A percentile compares a stretch with the other conserved stretches of the same genome.
Conservation (phyloP, 2,797 vertebrate genomes). For the Scomberomorus guttatus region DNA sequence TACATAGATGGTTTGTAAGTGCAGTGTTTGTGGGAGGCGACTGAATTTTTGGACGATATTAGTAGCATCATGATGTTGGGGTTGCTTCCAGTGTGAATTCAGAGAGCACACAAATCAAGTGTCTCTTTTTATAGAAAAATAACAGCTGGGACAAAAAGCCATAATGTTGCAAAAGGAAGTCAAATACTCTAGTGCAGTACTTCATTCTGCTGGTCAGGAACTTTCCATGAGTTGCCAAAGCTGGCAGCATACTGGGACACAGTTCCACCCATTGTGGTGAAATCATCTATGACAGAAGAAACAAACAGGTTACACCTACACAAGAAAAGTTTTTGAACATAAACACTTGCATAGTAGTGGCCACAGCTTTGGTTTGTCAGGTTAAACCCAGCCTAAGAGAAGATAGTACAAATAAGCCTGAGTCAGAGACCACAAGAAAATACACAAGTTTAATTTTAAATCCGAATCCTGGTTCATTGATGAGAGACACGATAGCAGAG, state of each 20-base stretch:
- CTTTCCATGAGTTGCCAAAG: constrained; percentile 94
- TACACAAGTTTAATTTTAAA: too few relatives aligned
- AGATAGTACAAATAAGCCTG: not conserved
- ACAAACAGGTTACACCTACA: not conserved
- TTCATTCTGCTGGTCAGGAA: constrained; percentile 80
- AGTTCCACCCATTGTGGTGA: constrained; percentile 78
- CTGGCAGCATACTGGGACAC: constrained; percentile 82
- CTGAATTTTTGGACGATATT: not conserved
- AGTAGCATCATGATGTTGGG: not conserved
- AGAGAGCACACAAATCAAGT: not conserved
- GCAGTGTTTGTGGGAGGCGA: not conserved
- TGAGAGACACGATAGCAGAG: not conserved
- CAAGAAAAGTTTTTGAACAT: not conserved
- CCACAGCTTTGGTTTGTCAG: not conserved
- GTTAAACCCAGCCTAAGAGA: not conserved
- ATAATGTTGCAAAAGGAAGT: not conserved
- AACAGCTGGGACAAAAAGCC: not conserved
- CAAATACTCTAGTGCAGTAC: constrained; percentile 67
- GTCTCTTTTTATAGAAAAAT: not conserved
- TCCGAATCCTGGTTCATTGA: not conserved
- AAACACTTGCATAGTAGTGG: not conserved
- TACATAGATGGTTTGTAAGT: not conserved
- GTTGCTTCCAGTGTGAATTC: not conserved
- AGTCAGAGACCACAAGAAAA: too few relatives aligned
- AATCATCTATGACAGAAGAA: constrained; percentile 86